Conservation (phyloP, 2,797 vertebrate species). For the Bradypodion ventrale region DNA sequence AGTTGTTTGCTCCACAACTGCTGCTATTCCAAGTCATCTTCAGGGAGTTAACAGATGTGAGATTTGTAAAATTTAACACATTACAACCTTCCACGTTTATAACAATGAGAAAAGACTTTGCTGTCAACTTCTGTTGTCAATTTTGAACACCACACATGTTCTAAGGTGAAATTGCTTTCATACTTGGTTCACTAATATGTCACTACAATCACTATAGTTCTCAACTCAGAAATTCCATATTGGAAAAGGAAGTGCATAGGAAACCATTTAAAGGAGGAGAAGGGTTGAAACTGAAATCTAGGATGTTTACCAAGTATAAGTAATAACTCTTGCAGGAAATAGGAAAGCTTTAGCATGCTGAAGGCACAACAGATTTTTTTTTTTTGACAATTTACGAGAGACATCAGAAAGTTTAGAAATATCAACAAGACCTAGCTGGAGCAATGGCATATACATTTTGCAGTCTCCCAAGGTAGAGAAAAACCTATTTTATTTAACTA, state of each 20-base stretch:
- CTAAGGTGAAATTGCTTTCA: background rate
- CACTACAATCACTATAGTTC: background rate
- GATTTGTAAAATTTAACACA: background rate
- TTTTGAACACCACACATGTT: too few relatives aligned
- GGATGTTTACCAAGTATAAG: background rate
- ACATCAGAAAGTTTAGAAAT: too few relatives aligned
- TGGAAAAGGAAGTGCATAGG: background rate
- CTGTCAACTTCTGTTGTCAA: background rate
- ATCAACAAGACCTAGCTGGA: constrained; percentile 15
- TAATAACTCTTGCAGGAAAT: background rate
- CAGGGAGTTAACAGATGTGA: background rate
- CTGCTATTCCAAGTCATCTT: background rate
- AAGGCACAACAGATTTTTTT: background rate
- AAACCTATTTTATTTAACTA: too few relatives aligned
- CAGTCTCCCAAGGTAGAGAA: background rate
- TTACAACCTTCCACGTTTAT: background rate
- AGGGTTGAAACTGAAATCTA: background rate
- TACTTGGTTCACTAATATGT: background rate
- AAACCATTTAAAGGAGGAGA: constrained; percentile 6
- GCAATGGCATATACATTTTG: background rate
- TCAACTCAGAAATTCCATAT: background rate
- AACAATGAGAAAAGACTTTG: background rate
- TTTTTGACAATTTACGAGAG: background rate
- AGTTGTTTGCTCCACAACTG: background rate
- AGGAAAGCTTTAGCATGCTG: background rate